These are phyloP conservation scores for Valencia hispanica DNA, from an alignment of 2,797 vertebrate genomes.

Conservation along the genomic window DNA sequence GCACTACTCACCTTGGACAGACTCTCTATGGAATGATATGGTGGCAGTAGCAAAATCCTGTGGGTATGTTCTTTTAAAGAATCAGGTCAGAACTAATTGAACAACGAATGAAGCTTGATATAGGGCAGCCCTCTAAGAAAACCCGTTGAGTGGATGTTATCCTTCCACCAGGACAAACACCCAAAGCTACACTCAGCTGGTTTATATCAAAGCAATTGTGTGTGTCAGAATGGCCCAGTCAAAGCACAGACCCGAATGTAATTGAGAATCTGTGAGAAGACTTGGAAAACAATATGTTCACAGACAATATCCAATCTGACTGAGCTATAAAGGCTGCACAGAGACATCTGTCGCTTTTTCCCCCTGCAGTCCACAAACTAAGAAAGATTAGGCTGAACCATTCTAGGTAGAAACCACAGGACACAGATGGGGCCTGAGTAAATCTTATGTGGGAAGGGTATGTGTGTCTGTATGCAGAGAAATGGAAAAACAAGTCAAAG, in stretches of 20 bases:
- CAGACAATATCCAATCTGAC: not conserved
- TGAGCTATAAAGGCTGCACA: constrained; percentile 27
- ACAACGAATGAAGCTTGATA: no score
- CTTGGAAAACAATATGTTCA: not conserved
- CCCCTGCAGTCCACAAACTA: constrained; percentile 56
- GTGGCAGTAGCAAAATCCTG: not conserved
- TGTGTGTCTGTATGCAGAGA: constrained; percentile 27
- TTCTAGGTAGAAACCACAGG: constrained; percentile 49
- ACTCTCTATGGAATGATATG: not conserved
- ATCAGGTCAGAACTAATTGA: not conserved
- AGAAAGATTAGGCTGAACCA: constrained; percentile 55
- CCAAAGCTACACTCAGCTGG: not conserved
- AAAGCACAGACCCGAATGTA: not conserved
- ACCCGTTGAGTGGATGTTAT: not conserved
- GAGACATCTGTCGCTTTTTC: constrained; percentile 59
- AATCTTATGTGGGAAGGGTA: not conserved
- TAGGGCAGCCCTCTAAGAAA: no score
- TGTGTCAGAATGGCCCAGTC: not conserved
- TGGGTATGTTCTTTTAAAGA: not conserved
- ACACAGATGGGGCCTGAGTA: constrained; percentile 55
- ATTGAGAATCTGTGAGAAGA: not conserved
- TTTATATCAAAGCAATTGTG: not conserved
- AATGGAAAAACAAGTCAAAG: not conserved
- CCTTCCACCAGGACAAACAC: not conserved
- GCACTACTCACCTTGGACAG: not conserved